Evolutionary conservation across 2,797 vertebrate genomes (phyloP).

Genomic region (Poeciliopsis presidionis): DNA sequence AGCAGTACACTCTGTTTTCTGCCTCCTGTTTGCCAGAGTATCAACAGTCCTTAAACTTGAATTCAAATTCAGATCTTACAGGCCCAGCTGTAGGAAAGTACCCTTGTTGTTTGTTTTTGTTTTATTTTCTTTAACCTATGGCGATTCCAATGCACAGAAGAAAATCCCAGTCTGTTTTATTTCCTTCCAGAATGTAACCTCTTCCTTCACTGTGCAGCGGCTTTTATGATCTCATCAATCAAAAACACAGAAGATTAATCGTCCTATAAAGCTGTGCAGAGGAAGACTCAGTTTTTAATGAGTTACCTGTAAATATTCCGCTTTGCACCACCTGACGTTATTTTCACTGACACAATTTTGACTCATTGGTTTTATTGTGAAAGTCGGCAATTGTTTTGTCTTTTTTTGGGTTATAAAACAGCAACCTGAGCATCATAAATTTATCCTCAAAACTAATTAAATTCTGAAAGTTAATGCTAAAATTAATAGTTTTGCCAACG

Average conservation of each 20-base stretch:
- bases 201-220: not conserved
- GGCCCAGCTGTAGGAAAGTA: not conserved
- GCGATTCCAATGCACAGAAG: slow-evolving; percentile 6
- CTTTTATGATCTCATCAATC: not conserved
- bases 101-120: not conserved
- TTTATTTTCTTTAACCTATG: not conserved
- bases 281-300: not conserved
- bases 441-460: not conserved
- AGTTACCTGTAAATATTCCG: not conserved
- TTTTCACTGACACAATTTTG: not conserved
- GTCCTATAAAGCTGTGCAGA: not conserved
- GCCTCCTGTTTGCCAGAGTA: slow-evolving; percentile 38
- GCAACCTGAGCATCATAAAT: not conserved
- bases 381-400: fast-evolving
- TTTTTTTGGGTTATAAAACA: not conserved
- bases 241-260: not conserved
- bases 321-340: not conserved
- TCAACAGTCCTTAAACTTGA: slow-evolving; percentile 39
- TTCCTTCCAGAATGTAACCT: not conserved
- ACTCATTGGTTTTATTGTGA: not conserved
- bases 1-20: slow-evolving; percentile 26
- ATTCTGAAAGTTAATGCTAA: not conserved
- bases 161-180: slow-evolving; percentile 2
- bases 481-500: not conserved
- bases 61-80: slow-evolving; percentile 47